Evolutionary conservation across 1,140 invertebrate genomes (phyloP).

Genomic region (Caenorhabditis brenneri): DNA sequence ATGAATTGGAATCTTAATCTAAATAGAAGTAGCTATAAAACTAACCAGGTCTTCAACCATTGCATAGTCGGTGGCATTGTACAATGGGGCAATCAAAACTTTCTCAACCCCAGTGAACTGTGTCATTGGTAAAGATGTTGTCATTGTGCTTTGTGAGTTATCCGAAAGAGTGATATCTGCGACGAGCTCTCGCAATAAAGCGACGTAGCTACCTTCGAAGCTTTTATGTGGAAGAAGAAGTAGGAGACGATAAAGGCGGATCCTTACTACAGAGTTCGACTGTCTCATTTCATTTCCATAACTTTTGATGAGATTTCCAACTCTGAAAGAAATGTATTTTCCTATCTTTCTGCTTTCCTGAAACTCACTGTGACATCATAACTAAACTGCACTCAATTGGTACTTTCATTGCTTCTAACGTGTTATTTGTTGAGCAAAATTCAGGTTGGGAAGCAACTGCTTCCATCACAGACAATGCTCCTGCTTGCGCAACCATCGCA

Average conservation of each 20-base stretch:
- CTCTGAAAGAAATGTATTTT: slow-evolving; percentile 50
- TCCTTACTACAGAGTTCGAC: slow-evolving; percentile 60
- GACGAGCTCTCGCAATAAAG: slow-evolving; percentile 80
- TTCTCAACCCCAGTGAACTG: slow-evolving; percentile 82
- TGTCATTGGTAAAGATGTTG: slow-evolving; percentile 85
- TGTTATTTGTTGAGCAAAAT: slow-evolving; percentile 1
- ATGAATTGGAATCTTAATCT: slow-evolving; percentile 37
- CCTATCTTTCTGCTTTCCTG: background rate
- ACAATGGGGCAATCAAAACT: slow-evolving; percentile 73
- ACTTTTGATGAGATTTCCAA: slow-evolving; percentile 56
- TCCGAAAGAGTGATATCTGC: slow-evolving; percentile 95
- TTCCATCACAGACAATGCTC: slow-evolving; percentile 80
- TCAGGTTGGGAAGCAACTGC: slow-evolving; percentile 47
- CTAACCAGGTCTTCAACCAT: slow-evolving; percentile 93
- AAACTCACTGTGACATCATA: slow-evolving; percentile 38
- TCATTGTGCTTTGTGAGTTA: slow-evolving; percentile 91
- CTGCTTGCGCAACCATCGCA: slow-evolving; percentile 91
- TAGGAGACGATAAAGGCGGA: slow-evolving; percentile 64
- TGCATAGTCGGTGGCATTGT: slow-evolving; percentile 91
- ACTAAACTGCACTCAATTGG: slow-evolving; percentile 46
- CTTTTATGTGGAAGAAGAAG: slow-evolving; percentile 13
- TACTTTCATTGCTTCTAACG: slow-evolving; percentile 32
- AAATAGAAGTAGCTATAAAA: background rate
- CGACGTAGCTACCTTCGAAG: slow-evolving; percentile 65
- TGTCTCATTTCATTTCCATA: slow-evolving; percentile 61